Conservation (phyloP, 2,113 vertebrate species). For the Rhipidura dahli region DNA sequence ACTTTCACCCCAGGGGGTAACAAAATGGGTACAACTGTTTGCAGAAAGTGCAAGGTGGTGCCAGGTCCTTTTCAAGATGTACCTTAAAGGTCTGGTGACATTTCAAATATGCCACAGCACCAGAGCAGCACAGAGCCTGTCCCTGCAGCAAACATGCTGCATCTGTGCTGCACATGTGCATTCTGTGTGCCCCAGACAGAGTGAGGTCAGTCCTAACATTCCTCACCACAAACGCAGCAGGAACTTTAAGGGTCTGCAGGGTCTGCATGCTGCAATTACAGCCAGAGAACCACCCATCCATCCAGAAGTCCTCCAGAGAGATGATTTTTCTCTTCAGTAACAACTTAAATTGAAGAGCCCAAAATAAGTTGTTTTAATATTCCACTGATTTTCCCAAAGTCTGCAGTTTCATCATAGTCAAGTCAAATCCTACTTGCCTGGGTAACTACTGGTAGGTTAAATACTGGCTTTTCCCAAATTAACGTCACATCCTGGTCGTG, state of each 20-base stretch:
- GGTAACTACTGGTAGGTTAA: neutral
- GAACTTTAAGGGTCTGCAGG: neutral
- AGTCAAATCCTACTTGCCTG: neutral
- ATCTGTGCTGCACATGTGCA: neutral
- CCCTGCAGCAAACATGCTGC: neutral
- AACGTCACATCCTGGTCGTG: fast-evolving
- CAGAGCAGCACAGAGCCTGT: neutral
- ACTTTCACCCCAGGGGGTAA: neutral
- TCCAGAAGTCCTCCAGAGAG: neutral
- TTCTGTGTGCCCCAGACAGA: neutral
- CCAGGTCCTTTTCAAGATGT: neutral
- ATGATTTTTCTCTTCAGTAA: neutral
- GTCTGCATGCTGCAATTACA: neutral
- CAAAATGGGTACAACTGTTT: neutral
- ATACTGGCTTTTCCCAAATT: neutral
- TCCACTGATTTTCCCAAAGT: neutral
- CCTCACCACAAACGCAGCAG: neutral
- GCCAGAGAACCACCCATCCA: neutral
- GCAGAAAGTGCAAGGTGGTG: neutral
- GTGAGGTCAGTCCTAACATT: neutral
- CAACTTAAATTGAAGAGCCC: neutral
- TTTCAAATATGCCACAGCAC: neutral
- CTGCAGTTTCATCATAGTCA: neutral
- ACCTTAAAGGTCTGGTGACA: neutral
- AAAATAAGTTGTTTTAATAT: neutral